Conservation (phyloP, 2,113 vertebrate species). For the Marmota monax region DNA sequence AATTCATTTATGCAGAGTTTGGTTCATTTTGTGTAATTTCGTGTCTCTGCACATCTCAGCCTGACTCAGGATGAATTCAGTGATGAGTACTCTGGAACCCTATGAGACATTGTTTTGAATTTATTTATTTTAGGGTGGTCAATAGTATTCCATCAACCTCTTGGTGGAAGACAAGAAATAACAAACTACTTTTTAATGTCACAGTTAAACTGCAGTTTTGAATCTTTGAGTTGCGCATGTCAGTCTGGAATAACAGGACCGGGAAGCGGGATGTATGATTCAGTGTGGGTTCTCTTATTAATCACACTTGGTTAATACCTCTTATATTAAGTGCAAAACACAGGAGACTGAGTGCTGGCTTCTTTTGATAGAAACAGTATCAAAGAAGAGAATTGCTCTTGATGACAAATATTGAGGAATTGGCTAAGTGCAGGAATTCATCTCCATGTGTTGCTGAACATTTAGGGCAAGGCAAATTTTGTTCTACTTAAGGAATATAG, state of each 20-base stretch:
- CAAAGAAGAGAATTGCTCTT: conserved; percentile 18
- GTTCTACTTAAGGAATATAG: neutral
- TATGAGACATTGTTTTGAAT: conserved; percentile 37
- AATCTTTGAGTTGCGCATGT: neutral
- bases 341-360: neutral
- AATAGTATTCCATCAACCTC: conserved; percentile 74
- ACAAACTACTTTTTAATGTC: conserved; percentile 1
- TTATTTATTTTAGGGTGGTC: conserved; percentile 70
- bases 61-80: conserved; percentile 76
- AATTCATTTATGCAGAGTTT: conserved; percentile 73
- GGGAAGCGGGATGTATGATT: neutral
- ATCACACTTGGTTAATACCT: neutral
- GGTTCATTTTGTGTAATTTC: conserved; percentile 69
- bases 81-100: conserved; percentile 51
- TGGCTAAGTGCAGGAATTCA: conserved; percentile 22
- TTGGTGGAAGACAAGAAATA: conserved; percentile 71
- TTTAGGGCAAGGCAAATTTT: neutral
- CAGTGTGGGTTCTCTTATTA: neutral
- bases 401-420: conserved; percentile 11
- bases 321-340: neutral
- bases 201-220: conserved; percentile 31
- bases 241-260: neutral
- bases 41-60: conserved; percentile 69
- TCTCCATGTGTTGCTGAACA: neutral
- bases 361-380: conserved; percentile 11